These are phyloP conservation scores for Dryobates pubescens DNA, from an alignment of 2,797 vertebrate genomes.

Conservation along the genomic window DNA sequence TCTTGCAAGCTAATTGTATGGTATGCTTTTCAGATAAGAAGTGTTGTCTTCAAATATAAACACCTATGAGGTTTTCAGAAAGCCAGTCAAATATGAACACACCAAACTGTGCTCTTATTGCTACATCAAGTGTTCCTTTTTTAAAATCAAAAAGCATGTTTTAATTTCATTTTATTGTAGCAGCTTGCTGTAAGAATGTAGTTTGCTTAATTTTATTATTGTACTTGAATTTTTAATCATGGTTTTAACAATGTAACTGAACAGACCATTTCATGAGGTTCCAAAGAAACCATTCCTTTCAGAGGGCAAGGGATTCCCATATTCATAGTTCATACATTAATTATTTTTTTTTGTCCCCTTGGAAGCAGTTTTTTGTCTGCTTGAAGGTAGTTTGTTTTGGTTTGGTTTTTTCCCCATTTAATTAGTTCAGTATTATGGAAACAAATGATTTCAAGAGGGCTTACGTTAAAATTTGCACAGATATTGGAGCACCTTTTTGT, in stretches of 20 bases:
- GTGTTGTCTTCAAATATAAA: slow-evolving; percentile 56
- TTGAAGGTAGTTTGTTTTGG: background rate
- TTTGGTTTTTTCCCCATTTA: background rate
- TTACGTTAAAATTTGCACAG: slow-evolving; percentile 80
- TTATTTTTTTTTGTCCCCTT: slow-evolving; percentile 26
- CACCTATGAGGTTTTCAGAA: slow-evolving; percentile 74
- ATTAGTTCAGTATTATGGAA: slow-evolving; percentile 77
- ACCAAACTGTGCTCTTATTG: slow-evolving; percentile 94
- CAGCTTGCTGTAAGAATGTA: slow-evolving; percentile 78
- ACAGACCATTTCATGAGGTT: slow-evolving; percentile 80
- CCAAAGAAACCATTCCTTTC: slow-evolving; percentile 78
- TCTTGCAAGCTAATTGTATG: slow-evolving; percentile 65
- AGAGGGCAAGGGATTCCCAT: slow-evolving; percentile 74
- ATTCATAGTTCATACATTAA: slow-evolving; percentile 66
- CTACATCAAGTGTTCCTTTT: slow-evolving; percentile 89
- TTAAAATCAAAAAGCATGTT: slow-evolving; percentile 77
- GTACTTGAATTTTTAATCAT: slow-evolving; percentile 87
- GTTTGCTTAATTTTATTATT: slow-evolving; percentile 79
- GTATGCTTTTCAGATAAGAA: slow-evolving; percentile 63
- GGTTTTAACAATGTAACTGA: slow-evolving; percentile 78
- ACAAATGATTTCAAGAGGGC: slow-evolving; percentile 74
- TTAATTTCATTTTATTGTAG: slow-evolving; percentile 78
- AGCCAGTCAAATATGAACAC: slow-evolving; percentile 78
- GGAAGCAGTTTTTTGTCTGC: slow-evolving; percentile 42
- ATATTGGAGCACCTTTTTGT: slow-evolving; percentile 76